Percentiles rank a stretch among this genome's conserved stretches.
Conservation (phyloP, 2,888 invertebrate species). For the Lacanobia wlatinum region DNA sequence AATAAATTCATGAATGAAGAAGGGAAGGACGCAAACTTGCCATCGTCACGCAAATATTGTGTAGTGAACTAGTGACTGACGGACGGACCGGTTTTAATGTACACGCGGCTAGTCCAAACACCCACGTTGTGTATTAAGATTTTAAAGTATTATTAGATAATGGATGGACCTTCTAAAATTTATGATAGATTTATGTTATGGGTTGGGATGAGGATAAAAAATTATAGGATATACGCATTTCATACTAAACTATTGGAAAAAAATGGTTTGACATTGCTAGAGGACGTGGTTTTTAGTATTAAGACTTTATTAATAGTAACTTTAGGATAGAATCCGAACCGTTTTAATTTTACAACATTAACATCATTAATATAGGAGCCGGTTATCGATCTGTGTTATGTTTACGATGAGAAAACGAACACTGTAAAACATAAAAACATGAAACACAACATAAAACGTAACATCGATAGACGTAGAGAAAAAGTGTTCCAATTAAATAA, state of each 20-base stretch:
- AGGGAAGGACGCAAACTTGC: constrained; percentile 73
- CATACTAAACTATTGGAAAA: constrained; percentile 18
- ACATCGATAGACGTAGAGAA: constrained; percentile 57
- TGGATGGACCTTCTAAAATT: constrained; percentile 45
- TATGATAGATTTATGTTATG: constrained; percentile 54
- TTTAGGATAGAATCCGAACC: background rate
- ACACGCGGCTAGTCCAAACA: constrained; percentile 75
- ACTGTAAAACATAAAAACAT: constrained; percentile 52
- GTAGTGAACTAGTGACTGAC: constrained; percentile 77
- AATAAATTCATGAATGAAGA: constrained; percentile 77
- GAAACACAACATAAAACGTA: constrained; percentile 32
- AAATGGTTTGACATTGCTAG: constrained; percentile 28
- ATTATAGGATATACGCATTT: constrained; percentile 16
- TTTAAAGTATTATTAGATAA: constrained; percentile 66
- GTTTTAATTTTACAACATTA: constrained; percentile 7
- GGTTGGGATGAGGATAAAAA: constrained; percentile 41
- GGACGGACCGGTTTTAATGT: constrained; percentile 81
- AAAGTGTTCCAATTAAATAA: constrained; percentile 77
- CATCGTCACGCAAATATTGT: constrained; percentile 83
- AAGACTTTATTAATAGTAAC: constrained; percentile 11
- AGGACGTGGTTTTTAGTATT: constrained; percentile 17
- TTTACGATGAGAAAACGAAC: constrained; percentile 41
- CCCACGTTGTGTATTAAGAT: constrained; percentile 71
- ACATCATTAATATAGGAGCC: constrained; percentile 9
- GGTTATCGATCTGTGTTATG: constrained; percentile 20